These are phyloP conservation scores for Cephalopholis sonnerati DNA, from an alignment of 2,113 vertebrate genomes.

Conservation along the genomic window DNA sequence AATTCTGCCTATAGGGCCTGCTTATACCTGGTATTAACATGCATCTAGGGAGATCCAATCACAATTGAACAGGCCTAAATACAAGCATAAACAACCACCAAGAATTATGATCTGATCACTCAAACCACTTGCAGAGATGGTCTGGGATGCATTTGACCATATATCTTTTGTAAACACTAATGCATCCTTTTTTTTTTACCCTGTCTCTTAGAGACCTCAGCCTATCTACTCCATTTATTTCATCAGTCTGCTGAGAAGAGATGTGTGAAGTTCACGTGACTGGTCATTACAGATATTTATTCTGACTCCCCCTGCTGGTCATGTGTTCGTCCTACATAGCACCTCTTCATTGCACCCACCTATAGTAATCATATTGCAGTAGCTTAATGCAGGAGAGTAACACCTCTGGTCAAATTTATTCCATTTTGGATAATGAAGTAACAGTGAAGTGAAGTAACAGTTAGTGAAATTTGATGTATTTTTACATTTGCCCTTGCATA, in stretches of 20 bases:
- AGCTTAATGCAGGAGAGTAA: background rate
- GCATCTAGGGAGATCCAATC: too few species aligned
- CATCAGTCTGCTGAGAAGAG: background rate
- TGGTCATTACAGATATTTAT: background rate
- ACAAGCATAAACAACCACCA: too few species aligned
- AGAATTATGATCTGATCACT: too few species aligned
- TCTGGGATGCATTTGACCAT: too few species aligned
- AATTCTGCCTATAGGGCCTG: too few species aligned
- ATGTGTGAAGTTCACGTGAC: background rate
- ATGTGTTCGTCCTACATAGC: background rate
- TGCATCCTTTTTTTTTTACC: too few species aligned
- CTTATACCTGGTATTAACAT: too few species aligned
- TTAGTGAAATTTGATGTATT: background rate
- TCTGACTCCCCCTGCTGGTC: background rate
- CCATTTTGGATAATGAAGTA: background rate
- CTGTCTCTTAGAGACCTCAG: background rate
- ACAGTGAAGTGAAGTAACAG: background rate
- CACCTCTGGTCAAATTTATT: background rate
- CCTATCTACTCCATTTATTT: background rate
- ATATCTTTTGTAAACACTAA: too few species aligned
- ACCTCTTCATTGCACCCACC: background rate
- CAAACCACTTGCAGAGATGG: too few species aligned
- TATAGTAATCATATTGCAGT: background rate
- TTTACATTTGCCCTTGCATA: background rate
- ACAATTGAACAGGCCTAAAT: too few species aligned